A percentile compares a stretch with the other conserved stretches of the same genome.
Evolutionary conservation across 2,888 invertebrate species (phyloP).

Genomic region (Patella pellucida): DNA sequence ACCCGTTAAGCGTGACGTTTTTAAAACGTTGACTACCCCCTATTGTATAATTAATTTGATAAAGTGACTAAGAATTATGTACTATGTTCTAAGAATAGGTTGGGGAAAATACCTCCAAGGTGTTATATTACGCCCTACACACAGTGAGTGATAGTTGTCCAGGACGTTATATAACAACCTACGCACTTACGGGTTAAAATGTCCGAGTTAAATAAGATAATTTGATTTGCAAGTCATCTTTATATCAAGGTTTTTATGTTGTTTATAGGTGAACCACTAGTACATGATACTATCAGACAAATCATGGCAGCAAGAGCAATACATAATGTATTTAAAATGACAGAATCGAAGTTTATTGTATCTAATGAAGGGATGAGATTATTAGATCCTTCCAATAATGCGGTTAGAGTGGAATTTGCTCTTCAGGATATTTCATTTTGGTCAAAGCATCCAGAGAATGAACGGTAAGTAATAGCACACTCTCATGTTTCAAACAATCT

Average conservation of each 20-base stretch:
- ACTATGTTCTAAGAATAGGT: too few relatives aligned
- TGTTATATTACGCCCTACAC: too few relatives aligned
- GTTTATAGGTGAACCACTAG: slow-evolving; percentile 66
- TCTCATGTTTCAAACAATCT: neutral
- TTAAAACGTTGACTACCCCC: too few relatives aligned
- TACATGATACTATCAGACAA: slow-evolving; percentile 69
- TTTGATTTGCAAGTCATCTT: too few relatives aligned
- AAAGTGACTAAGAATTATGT: too few relatives aligned
- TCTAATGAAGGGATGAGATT: slow-evolving; percentile 65
- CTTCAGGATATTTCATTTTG: slow-evolving; percentile 70
- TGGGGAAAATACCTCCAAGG: too few relatives aligned
- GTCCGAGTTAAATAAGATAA: too few relatives aligned
- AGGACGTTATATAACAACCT: too few relatives aligned
- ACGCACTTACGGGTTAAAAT: too few relatives aligned
- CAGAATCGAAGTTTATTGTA: slow-evolving; percentile 67
- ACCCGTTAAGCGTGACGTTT: too few relatives aligned
- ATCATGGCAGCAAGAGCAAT: slow-evolving; percentile 71
- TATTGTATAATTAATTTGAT: too few relatives aligned
- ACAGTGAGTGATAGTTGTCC: too few relatives aligned
- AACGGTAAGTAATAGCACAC: slow-evolving; percentile 51
- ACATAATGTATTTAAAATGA: slow-evolving; percentile 71
- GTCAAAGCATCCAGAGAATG: slow-evolving; percentile 70
- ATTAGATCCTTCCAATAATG: slow-evolving; percentile 66
- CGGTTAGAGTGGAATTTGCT: slow-evolving; percentile 62
- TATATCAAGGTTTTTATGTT: neutral